phyloP scores from a whole-genome alignment of 2,888 invertebrate species.

The Phoronis australis region DNA sequence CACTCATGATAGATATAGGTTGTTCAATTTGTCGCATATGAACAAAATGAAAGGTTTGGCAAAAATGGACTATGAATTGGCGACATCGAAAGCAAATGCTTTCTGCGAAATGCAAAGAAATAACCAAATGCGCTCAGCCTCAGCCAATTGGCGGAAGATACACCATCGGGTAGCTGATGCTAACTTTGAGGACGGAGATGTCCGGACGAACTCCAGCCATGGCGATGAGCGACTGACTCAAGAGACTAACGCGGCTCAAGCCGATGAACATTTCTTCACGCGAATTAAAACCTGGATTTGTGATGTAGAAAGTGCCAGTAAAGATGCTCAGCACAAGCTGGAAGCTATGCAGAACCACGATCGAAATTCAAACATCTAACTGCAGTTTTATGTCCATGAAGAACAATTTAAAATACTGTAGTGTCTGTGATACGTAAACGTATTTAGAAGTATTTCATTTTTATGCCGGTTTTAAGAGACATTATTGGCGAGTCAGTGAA shows the following conservation, averaged over 20 bases:
- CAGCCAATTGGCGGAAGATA: slow-evolving; percentile 25
- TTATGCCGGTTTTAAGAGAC: too few relatives aligned
- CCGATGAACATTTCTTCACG: slow-evolving; percentile 24
- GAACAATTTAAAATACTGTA: too few relatives aligned
- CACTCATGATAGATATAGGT: too few relatives aligned
- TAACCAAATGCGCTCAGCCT: slow-evolving; percentile 27
- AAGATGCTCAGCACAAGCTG: not conserved
- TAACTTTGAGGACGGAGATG: slow-evolving; percentile 16
- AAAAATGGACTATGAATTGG: slow-evolving; percentile 31
- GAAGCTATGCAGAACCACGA: too few relatives aligned
- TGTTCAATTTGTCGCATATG: too few relatives aligned
- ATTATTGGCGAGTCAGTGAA: too few relatives aligned
- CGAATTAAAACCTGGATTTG: slow-evolving; percentile 27
- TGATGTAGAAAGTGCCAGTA: slow-evolving; percentile 17
- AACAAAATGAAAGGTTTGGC: slow-evolving; percentile 34
- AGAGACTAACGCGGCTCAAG: too few relatives aligned
- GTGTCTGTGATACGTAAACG: too few relatives aligned
- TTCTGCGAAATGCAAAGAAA: slow-evolving; percentile 31
- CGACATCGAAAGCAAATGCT: slow-evolving; percentile 30
- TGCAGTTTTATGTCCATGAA: too few relatives aligned
- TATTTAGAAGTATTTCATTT: too few relatives aligned
- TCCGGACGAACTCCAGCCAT: slow-evolving; percentile 15
- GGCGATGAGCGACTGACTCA: slow-evolving; percentile 17
- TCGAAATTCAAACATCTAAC: too few relatives aligned
- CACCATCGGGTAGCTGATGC: slow-evolving; percentile 32